Conservation (phyloP, 2,888 invertebrate genomes). For the Caenorhabditis becei region DNA sequence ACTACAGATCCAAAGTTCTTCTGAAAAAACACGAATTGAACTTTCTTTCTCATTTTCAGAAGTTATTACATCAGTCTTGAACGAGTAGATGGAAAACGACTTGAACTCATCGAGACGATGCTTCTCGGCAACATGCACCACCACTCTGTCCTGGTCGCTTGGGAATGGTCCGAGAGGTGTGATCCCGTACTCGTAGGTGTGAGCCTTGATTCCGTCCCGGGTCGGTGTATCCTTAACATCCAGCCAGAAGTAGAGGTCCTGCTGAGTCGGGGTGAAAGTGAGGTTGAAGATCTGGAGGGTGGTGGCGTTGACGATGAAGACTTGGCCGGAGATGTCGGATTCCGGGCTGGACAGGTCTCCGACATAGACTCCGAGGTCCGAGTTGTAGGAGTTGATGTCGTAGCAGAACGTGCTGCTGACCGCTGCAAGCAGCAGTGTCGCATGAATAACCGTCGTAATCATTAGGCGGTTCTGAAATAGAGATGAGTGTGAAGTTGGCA, state of each 20-base stretch:
- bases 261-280: slow-evolving; percentile 77
- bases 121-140: slow-evolving; percentile 77
- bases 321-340: slow-evolving; percentile 69
- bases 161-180: slow-evolving; percentile 76
- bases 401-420: slow-evolving; percentile 23
- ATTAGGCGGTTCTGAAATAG: slow-evolving; percentile 48
- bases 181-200: slow-evolving; percentile 78
- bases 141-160: slow-evolving; percentile 72
- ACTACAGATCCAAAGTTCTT: slow-evolving; percentile 72
- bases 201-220: slow-evolving; percentile 75
- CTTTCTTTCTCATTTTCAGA: neutral
- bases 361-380: slow-evolving; percentile 75
- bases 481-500: neutral
- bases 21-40: slow-evolving; percentile 63
- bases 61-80: slow-evolving; percentile 33
- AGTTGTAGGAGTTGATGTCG: slow-evolving; percentile 69
- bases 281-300: slow-evolving; percentile 81
- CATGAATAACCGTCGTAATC: slow-evolving; percentile 22
- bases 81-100: slow-evolving; percentile 78
- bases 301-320: slow-evolving; percentile 80
- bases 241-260: slow-evolving; percentile 81
- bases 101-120: slow-evolving; percentile 76
- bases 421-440: slow-evolving; percentile 9
- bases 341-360: slow-evolving; percentile 72
- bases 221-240: slow-evolving; percentile 74